Conservation (phyloP, 2,888 invertebrate species). For the Himalopsyche tibetana region DNA sequence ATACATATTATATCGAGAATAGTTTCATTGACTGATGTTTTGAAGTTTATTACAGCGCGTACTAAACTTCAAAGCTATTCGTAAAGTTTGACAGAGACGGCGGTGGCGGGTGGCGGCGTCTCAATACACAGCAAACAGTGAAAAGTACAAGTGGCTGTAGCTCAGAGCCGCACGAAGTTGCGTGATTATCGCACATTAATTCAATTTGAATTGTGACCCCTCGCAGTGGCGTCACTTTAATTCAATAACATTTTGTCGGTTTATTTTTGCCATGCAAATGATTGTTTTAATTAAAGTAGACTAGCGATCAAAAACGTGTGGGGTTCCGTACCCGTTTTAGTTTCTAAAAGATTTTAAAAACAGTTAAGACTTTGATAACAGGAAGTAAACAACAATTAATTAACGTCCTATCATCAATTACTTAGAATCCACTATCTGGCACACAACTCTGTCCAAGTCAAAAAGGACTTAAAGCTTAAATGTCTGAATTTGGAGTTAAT, state of each 20-base stretch:
- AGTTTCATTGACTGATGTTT: not conserved
- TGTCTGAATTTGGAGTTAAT: too few relatives aligned
- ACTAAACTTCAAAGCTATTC: conserved; percentile 7
- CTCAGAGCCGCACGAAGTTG: not conserved
- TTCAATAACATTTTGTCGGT: not conserved
- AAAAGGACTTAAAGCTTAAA: too few relatives aligned
- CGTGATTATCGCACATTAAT: conserved; percentile 27
- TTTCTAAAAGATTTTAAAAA: too few relatives aligned
- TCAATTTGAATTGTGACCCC: conserved; percentile 9
- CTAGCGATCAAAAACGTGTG: too few relatives aligned
- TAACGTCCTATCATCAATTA: too few relatives aligned
- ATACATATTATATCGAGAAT: not conserved
- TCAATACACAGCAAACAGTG: conserved; percentile 13
- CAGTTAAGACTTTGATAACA: too few relatives aligned
- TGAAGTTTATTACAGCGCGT: not conserved
- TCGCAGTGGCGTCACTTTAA: not conserved
- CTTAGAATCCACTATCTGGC: too few relatives aligned
- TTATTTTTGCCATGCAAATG: too few relatives aligned
- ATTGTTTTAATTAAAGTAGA: too few relatives aligned
- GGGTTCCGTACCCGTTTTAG: too few relatives aligned
- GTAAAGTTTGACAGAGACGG: not conserved
- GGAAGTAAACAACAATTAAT: too few relatives aligned
- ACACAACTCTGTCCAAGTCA: too few relatives aligned
- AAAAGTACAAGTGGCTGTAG: conserved; percentile 19
- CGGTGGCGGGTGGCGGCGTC: not conserved